Base-by-base conservation (phyloP, 2,113 vertebrate species). In the Grantiella picta region DNA sequence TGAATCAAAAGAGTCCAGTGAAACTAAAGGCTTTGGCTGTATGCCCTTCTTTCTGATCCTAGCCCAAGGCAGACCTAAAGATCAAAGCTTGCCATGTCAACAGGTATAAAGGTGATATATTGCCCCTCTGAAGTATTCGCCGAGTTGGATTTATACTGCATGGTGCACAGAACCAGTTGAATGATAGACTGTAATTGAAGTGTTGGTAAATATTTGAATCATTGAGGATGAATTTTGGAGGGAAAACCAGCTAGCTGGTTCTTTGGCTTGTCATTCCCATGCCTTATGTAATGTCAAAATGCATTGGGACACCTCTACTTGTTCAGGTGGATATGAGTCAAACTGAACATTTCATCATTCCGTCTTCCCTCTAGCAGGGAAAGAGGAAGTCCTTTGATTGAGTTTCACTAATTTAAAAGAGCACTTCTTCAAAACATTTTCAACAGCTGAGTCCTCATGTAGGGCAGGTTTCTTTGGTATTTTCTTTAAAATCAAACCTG, bases 31-130 rank as follows among this genome's bases (percentile, higher is more conserved):
- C 24, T 66, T 15, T 93, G 77, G n/a, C 45, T 93, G 92, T 92
- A 10, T 5, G 20, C 15, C 45, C 47, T 64, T 86, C 66, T 75
- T 91, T 94, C 36, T 92, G 40, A 71, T 89, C 71, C 77, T 91
- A 75, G 42, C 77, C 53, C 82, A 64, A 86, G 64, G 71, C 80
- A 95, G 33, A 70, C 27, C n/a, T 90, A 50, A 77, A 92, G 69
- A 94, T 95, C 85, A 96, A 94, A 94, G 80, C 49, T 23, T 93
- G 44, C 12, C 21, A 7, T 54, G 50, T 82, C 80, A 90, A 56
- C 59, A 89, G 87, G 40, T 72, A 83, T 88, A 81, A 82, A 84
- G 53, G 47, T 72, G 42, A 82, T 68, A 27, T 54, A 61, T 49
- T 92, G 38, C 61, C 19, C 56, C 73, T 69, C 69, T 82, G 13